phyloP scores from a whole-genome alignment of 2,888 invertebrate species.

The Metallyticus violacea region DNA sequence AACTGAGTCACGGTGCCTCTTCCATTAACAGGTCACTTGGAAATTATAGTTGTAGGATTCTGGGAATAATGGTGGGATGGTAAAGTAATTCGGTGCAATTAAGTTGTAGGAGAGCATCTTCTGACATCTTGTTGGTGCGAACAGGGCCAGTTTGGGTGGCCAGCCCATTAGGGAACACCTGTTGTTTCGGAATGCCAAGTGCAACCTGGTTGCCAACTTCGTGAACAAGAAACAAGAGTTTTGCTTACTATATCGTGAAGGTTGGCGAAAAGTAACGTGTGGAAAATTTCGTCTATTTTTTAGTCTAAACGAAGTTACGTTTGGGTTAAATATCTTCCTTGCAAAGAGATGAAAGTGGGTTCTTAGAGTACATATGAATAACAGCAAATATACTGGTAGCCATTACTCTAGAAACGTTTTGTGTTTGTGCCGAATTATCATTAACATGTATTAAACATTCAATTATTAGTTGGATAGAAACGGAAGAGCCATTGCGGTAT shows the following conservation, averaged over 20 bases:
- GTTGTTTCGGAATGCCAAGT: too few relatives aligned
- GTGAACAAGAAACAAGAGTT: not conserved
- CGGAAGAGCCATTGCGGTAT: too few relatives aligned
- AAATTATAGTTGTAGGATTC: not conserved
- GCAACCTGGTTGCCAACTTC: not conserved
- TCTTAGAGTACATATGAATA: too few relatives aligned
- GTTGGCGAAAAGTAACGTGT: not conserved
- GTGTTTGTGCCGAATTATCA: too few relatives aligned
- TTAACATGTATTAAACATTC: too few relatives aligned
- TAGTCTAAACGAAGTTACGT: too few relatives aligned
- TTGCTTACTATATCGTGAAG: not conserved
- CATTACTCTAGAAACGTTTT: too few relatives aligned
- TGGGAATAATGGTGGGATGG: not conserved
- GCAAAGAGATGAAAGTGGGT: too few relatives aligned
- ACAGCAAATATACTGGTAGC: too few relatives aligned
- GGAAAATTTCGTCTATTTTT: too few relatives aligned
- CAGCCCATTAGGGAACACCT: not conserved
- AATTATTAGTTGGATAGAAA: too few relatives aligned
- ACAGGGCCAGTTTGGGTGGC: not conserved
- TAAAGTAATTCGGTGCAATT: not conserved
- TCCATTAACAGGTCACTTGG: not conserved
- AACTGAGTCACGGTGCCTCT: not conserved
- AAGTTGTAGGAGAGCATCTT: not conserved
- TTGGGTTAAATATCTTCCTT: too few relatives aligned
- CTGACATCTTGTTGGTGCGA: not conserved